Evolutionary conservation across 2,113 vertebrate species (phyloP).

Genomic region (Tylochromis polylepis): DNA sequence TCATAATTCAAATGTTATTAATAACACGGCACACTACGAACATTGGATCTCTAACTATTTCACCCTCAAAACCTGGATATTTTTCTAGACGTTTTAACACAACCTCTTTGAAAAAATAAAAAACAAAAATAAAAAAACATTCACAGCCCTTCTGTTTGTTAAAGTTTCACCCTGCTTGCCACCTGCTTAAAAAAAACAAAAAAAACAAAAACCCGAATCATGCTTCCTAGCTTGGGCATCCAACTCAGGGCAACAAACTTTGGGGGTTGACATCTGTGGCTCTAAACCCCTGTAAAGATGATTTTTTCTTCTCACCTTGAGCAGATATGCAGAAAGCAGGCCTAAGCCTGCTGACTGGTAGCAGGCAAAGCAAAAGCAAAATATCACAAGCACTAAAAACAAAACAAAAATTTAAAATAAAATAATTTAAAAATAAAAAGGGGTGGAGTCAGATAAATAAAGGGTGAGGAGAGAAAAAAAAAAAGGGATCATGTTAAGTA

Average conservation of each 20-base stretch:
- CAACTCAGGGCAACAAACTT: not conserved
- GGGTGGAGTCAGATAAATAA: conserved; percentile 32
- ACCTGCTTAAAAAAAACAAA: not conserved
- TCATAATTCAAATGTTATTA: conserved; percentile 68
- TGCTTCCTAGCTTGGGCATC: not conserved
- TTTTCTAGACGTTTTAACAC: not conserved
- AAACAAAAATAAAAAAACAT: not conserved
- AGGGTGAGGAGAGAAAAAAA: not conserved
- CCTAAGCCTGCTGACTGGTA: not conserved
- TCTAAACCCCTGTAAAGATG: not conserved
- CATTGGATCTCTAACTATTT: conserved; percentile 64
- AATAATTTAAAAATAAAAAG: not conserved
- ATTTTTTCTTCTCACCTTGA: not conserved
- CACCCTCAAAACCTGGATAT: conserved; percentile 43
- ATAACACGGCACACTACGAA: conserved; percentile 74
- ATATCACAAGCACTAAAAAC: not conserved
- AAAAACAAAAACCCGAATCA: not conserved
- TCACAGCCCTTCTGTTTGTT: not conserved
- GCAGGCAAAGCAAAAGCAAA: not conserved
- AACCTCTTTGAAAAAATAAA: not conserved
- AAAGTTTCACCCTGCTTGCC: not conserved
- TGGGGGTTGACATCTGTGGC: not conserved
- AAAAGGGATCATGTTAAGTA: not conserved
- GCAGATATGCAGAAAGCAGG: not conserved
- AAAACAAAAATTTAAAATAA: not conserved